These are phyloP conservation scores for Amblyteles armatorius DNA, from an alignment of 2,888 invertebrate species.

Conservation along the genomic window DNA sequence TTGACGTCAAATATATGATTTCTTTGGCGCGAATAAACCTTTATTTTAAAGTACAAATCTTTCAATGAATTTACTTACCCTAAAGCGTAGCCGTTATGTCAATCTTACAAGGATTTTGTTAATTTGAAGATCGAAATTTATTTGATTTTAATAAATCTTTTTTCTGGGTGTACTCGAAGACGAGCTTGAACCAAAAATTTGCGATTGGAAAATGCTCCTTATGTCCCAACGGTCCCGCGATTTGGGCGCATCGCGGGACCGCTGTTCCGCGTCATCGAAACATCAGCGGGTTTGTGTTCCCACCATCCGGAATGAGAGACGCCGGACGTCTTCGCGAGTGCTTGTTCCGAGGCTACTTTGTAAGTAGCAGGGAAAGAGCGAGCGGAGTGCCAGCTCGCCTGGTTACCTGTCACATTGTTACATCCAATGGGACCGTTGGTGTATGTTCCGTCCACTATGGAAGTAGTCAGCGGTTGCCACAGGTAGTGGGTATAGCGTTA, in stretches of 20 bases:
- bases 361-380: slow-evolving; percentile 43
- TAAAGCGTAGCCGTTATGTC: too few species aligned
- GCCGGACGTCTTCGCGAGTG: slow-evolving; percentile 64
- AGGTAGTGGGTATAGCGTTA: slow-evolving; percentile 46
- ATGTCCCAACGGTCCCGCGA: too few species aligned
- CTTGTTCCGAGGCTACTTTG: slow-evolving; percentile 73
- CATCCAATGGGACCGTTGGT: slow-evolving; percentile 47
- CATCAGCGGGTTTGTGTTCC: background rate
- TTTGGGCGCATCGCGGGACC: background rate
- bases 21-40: too few species aligned
- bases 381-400: slow-evolving; percentile 50
- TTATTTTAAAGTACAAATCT: too few species aligned
- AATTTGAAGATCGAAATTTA: too few species aligned
- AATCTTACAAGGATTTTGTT: too few species aligned
- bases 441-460: slow-evolving; percentile 37
- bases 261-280: slow-evolving; percentile 1
- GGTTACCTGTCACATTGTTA: slow-evolving; percentile 65
- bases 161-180: background rate
- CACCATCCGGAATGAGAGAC: slow-evolving; percentile 34
- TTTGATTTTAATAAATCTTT: too few species aligned
- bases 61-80: too few species aligned
- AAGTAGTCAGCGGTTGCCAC: slow-evolving; percentile 24
- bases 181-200: background rate
- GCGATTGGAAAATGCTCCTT: too few species aligned
- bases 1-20: too few species aligned